A percentile compares a stretch with the other conserved stretches of the same genome.
Conservation (phyloP, 2,888 invertebrate genomes). For the Apotomis turbidana region DNA sequence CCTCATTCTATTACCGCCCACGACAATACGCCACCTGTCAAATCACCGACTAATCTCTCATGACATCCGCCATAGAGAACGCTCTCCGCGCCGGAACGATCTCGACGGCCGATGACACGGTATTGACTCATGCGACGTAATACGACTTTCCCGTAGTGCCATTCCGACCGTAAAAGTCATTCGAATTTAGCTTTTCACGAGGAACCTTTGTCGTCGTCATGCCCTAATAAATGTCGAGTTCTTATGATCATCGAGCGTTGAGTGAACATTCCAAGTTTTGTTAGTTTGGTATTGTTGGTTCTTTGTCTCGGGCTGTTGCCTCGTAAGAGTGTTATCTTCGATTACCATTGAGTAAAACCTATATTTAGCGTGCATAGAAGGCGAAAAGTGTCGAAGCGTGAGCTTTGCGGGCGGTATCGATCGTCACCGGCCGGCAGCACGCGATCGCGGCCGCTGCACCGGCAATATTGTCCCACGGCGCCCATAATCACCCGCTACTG, state of each 20-base stretch:
- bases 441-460: slow-evolving; percentile 75
- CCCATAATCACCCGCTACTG: slow-evolving; percentile 43
- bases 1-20: slow-evolving; percentile 68
- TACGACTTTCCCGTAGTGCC: slow-evolving; percentile 18
- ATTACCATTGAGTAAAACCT: slow-evolving; percentile 1
- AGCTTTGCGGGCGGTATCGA: slow-evolving; percentile 78
- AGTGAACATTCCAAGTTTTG: slow-evolving; percentile 1
- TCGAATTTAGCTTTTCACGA: slow-evolving; percentile 12
- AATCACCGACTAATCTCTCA: slow-evolving; percentile 48
- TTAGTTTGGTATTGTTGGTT: neutral
- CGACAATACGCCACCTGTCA: slow-evolving; percentile 63
- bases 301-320: neutral
- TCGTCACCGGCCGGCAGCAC: slow-evolving; percentile 69
- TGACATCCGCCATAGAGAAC: slow-evolving; percentile 19
- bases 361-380: slow-evolving; percentile 53
- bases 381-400: slow-evolving; percentile 65
- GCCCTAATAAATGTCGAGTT: slow-evolving; percentile 2
- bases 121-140: slow-evolving; percentile 35
- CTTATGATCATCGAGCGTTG: slow-evolving; percentile 1
- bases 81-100: slow-evolving; percentile 15
- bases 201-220: slow-evolving; percentile 3
- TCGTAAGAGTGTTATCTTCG: neutral
- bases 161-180: slow-evolving; percentile 12
- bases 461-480: slow-evolving; percentile 50
- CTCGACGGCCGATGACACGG: slow-evolving; percentile 27